Evolutionary conservation across 2,888 invertebrate genomes (phyloP), one percentile per base, ranked within the genome.

Genomic region (Platynereis dumerilii): DNA sequence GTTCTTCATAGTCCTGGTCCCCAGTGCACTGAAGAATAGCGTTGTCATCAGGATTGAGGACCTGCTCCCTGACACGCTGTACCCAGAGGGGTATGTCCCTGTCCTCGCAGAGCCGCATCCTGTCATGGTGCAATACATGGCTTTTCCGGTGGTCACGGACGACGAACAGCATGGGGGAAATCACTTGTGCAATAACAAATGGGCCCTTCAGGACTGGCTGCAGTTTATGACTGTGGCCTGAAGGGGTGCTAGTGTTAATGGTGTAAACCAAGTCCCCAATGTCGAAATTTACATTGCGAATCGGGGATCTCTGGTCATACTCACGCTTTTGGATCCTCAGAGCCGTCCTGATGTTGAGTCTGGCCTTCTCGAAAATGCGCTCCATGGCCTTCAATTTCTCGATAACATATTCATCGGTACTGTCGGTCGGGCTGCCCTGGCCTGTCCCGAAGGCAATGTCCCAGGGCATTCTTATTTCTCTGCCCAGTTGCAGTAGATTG

Each of bases 231-330:
- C 20, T 20, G n/a, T 48, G 20, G 5, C 48, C 48, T 5, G 48
- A 10, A n/a, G n/a, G n/a, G 3, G n/a, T 20, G 7, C 20, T 20
- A 5, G 48, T 12, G 48, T 20, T 20, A 7, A 48, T 20, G 5
- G n/a, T n/a, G 22, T 48, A 48, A 5, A 48, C 48, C n/a, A 48
- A n/a, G 17, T n/a, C 48, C n/a, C 48, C 48, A 7, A 48, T n/a
- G 7, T 48, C 48, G 22, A 48, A 48, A 22, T n/a, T n/a, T 48
- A 7, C 22, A 20, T 48, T n/a, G 3, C 22, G 22, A 20, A 48
- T 48, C 12, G 34, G 34, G 12, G 34, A 34, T 12, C 34, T 34
- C 5, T 12, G 12, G 34, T 34, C 12, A 12, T 34, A 34, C 34
- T 34, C 34, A 34, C 34, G 7, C 12, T 34, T 34, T 34, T 34